Base-by-base conservation (phyloP, 2,113 vertebrate species). In the Hyaena hyaena region DNA sequence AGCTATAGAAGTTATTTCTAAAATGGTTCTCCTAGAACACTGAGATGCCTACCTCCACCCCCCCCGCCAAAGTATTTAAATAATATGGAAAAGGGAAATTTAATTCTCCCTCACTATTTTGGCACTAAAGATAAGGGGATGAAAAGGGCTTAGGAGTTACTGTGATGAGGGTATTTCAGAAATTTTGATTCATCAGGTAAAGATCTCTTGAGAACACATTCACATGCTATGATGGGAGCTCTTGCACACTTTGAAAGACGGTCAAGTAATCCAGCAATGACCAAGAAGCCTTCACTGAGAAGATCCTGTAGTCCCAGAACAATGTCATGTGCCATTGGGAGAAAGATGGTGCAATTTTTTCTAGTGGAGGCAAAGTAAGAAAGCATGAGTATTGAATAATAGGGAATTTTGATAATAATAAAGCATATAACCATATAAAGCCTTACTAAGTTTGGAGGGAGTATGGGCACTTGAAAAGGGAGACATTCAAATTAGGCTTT, bases 171-270 rank as follows among this genome's bases (percentile, higher is more conserved):
- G 23, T 74, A 88, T 85, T 79, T 26, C 2, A 88, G 21, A 84
- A 90, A 55, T 61, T 97, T 95, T 61, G n/a, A 95, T 88, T 90
- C 61, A 82, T 6, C 91, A 48, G 43, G 24, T 53, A 77, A 73
- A 90, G 39, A 15, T 93, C 79, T 84, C 45, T 85, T 31, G 50
- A 82, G 86, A 90, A 68, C 15, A 63, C 1, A 68, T 94, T 80
- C 45, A 7, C 5, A 17, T 76, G 15, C n/a, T 48, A 0, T 69
- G 39, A 69, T 2, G 24, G n/a, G 55, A 33, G 23, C 5, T 76
- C 6, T 39, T 28, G 28, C 4, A 23, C 21, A 35, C 31, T 26
- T 1, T n/a, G 28, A 93, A 68, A 73, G 33, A 50, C 11, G 73
- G 55, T 31, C 12, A 61, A 11, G 16, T 8, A 35, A 76, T 21